A percentile compares a stretch with the other conserved stretches of the same genome.
phyloP scores from a whole-genome alignment of 2,888 invertebrate genomes.

The Papilio demoleus region DNA sequence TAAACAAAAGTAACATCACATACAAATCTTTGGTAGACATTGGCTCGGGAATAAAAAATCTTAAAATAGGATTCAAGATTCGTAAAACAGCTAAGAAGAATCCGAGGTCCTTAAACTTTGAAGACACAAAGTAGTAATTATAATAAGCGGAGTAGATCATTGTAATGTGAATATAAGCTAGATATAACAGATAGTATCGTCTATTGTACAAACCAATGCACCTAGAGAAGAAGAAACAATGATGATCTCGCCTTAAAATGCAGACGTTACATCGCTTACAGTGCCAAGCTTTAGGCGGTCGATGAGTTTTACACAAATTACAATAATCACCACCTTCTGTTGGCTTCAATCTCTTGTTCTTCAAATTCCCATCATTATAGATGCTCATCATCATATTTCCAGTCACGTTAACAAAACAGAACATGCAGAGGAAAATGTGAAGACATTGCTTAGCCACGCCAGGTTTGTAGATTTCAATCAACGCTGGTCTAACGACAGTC shows the following conservation, averaged over 20 bases:
- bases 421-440: slow-evolving; percentile 54
- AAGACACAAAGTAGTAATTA: slow-evolving; percentile 85
- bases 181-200: slow-evolving; percentile 90
- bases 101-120: slow-evolving; percentile 52
- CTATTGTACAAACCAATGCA: slow-evolving; percentile 93
- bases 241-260: slow-evolving; percentile 91
- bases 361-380: slow-evolving; percentile 56
- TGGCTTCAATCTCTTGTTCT: slow-evolving; percentile 51
- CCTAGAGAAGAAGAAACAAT: slow-evolving; percentile 91
- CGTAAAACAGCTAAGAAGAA: slow-evolving; percentile 51
- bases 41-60: slow-evolving; percentile 51
- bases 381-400: slow-evolving; percentile 66
- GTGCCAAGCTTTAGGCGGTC: slow-evolving; percentile 92
- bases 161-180: slow-evolving; percentile 87
- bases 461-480: slow-evolving; percentile 52
- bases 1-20: slow-evolving; percentile 55
- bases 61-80: slow-evolving; percentile 58
- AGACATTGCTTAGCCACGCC: slow-evolving; percentile 51
- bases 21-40: slow-evolving; percentile 56
- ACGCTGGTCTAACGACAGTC: slow-evolving; percentile 55
- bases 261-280: slow-evolving; percentile 91
- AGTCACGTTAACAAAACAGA: slow-evolving; percentile 62
- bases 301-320: slow-evolving; percentile 86
- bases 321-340: slow-evolving; percentile 83
- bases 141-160: slow-evolving; percentile 86